Base-by-base conservation (phyloP, 2,113 vertebrate species). In the Daboia siamensis region DNA sequence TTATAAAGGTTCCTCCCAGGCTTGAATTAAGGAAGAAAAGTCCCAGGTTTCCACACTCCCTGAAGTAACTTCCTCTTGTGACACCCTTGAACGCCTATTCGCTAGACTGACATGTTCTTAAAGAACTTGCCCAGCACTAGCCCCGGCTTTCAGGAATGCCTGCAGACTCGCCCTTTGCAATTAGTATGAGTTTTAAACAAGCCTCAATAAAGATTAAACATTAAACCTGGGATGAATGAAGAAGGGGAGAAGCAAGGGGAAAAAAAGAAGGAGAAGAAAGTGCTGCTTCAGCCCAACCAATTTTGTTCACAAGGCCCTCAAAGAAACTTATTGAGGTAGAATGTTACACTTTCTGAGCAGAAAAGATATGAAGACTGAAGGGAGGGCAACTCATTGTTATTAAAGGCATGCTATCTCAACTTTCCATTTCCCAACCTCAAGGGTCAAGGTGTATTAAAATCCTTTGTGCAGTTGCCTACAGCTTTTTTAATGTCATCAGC, bases 51-150 rank as follows among this genome's bases (percentile, higher is more conserved):
- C 87, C 26, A 86, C 48, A 91, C 9, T 33, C 74, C 1, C 12
- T 91, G 90, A 89, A 55, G 90, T 39, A 55, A 93, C 90, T 93
- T 93, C 93, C 93, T 93, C 69, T 55, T 91, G 52, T 24, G 33
- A 44, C 23, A 84, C 46, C 44, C 13, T 10, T 90, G 86, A 90
- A 90, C 9, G 92, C 10, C 80, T n/a, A 7, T 56, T 57, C 20
- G 1, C 11, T 17, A 5, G 90, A 59, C 46, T 86, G 20, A 46
- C 26, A 44, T 84, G 21, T 61, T 69, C 74, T 52, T 74, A 52
- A 44, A 85, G 69, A 10, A n/a, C 44, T 59, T 12, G 9, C 0
- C n/a, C 84, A 46, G 33, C 0, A 5, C 44, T 59, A 39, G 48
- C 12, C 24, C 74, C 9, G 33, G 74, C 3, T 3, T 26, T 26